Percentiles rank a stretch among this genome's conserved stretches.
Evolutionary conservation across 1,140 invertebrate genomes (phyloP).

Genomic region (Heliconius hermathena): DNA sequence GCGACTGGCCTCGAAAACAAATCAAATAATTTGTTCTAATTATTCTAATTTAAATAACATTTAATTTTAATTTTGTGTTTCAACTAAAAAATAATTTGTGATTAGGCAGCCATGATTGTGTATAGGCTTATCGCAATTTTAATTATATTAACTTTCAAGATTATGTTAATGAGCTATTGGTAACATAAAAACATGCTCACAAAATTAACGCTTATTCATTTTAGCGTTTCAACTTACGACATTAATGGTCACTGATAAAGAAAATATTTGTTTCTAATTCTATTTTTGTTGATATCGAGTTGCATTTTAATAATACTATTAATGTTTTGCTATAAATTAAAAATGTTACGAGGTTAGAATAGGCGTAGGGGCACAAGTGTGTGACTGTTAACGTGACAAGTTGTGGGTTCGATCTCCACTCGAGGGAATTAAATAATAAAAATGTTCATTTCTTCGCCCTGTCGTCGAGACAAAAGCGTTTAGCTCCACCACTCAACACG

Average conservation of each 20-base stretch:
- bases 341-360: no score
- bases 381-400: no score
- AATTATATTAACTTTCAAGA: slow-evolving; percentile 15
- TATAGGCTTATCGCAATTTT: neutral
- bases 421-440: no score
- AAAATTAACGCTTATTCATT: neutral
- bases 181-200: neutral
- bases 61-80: neutral
- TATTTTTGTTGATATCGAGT: neutral
- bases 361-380: no score
- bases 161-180: slow-evolving; percentile 21
- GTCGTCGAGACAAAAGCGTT: no score
- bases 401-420: no score
- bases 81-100: neutral
- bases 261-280: neutral
- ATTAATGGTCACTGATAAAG: neutral
- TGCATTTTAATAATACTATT: neutral
- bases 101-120: slow-evolving; percentile 9
- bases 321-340: neutral
- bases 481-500: no score
- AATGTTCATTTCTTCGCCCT: no score
- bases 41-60: neutral
- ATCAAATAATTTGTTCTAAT: neutral
- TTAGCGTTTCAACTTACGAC: neutral
- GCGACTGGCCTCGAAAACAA: neutral